These are phyloP conservation scores for Sycophila sp. DNA, from an alignment of 1,140 invertebrate species.

Conservation along the genomic window DNA sequence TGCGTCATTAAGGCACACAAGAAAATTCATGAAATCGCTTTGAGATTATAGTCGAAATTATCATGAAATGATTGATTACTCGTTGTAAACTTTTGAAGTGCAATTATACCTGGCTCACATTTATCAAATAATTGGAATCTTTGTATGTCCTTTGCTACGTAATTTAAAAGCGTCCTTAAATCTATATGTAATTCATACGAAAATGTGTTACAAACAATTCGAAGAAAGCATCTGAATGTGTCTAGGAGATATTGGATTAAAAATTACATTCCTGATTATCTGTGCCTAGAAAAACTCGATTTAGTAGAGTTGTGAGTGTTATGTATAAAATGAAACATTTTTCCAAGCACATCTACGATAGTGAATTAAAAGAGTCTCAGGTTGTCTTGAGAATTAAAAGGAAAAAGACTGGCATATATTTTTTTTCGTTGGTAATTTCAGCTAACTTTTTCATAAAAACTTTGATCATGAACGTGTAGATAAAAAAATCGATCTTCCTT, in stretches of 20 bases:
- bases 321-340: conserved; percentile 12
- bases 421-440: conserved; percentile 9
- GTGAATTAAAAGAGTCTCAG: conserved; percentile 13
- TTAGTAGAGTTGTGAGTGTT: conserved; percentile 1
- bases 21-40: too few species aligned
- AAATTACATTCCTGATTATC: conserved; percentile 31
- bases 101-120: background rate
- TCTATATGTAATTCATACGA: too few species aligned
- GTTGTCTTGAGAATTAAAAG: conserved; percentile 2
- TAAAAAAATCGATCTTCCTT: conserved; percentile 32
- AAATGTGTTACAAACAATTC: background rate
- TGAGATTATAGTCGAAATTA: too few species aligned
- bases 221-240: conserved; percentile 12
- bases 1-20: too few species aligned
- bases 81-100: background rate
- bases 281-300: conserved; percentile 27
- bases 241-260: background rate
- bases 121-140: background rate
- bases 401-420: conserved; percentile 27
- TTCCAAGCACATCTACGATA: conserved; percentile 6
- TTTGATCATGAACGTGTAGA: conserved; percentile 2
- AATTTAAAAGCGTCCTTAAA: background rate
- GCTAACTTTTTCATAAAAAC: conserved; percentile 2
- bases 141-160: background rate
- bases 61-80: too few species aligned